phyloP scores from a whole-genome alignment of 2,888 invertebrate species.

The Caenorhabditis doughertyi region DNA sequence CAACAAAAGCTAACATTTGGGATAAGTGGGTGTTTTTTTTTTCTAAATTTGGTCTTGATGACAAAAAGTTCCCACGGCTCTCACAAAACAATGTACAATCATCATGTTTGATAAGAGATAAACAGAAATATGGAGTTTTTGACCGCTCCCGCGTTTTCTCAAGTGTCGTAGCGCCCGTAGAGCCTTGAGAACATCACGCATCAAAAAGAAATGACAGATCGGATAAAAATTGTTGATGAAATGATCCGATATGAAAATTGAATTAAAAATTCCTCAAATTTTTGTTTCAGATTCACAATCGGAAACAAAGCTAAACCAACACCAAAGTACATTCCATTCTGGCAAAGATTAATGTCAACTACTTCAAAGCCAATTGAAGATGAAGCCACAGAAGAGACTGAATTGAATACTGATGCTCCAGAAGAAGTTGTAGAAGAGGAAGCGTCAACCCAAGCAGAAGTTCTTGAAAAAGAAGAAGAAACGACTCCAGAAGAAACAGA shows the following conservation, averaged over 20 bases:
- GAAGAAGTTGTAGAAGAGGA: constrained; percentile 61
- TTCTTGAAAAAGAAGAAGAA: constrained; percentile 41
- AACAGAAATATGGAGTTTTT: constrained; percentile 30
- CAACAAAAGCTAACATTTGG: constrained; percentile 76
- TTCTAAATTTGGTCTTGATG: constrained; percentile 18
- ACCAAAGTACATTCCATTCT: constrained; percentile 80
- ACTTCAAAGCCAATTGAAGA: constrained; percentile 66
- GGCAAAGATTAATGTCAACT: constrained; percentile 78
- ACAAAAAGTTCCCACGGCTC: constrained; percentile 47
- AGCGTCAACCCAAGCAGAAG: constrained; percentile 46
- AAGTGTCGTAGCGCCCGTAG: constrained; percentile 28
- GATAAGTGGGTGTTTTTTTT: constrained; percentile 68
- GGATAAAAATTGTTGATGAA: constrained; percentile 11
- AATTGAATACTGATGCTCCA: constrained; percentile 54
- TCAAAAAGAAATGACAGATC: constrained; percentile 22
- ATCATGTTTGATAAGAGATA: constrained; percentile 42
- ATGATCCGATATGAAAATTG: constrained; percentile 21
- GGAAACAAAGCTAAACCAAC: constrained; percentile 75
- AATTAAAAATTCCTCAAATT: neutral
- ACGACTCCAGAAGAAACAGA: constrained; percentile 40
- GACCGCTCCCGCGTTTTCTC: constrained; percentile 33
- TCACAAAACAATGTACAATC: constrained; percentile 58
- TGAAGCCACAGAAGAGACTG: constrained; percentile 56
- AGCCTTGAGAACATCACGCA: constrained; percentile 60
- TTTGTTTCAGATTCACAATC: constrained; percentile 73